A percentile compares a stretch with the other conserved stretches of the same genome.
phyloP scores from a whole-genome alignment of 2,113 vertebrate genomes.

The Gymnocephalus cernua region DNA sequence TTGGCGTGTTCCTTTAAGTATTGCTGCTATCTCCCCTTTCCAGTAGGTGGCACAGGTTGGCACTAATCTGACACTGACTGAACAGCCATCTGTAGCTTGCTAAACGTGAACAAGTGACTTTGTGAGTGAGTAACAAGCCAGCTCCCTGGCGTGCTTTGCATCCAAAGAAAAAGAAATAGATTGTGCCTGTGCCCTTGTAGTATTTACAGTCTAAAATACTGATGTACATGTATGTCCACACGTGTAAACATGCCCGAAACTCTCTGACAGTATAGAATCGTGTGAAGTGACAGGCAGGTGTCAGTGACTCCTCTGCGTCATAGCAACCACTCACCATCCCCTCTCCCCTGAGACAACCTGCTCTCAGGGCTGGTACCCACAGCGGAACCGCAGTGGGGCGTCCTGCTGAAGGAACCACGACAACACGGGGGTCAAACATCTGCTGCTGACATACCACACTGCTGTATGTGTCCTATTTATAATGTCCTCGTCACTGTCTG shows the following conservation, averaged over 20 bases:
- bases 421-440: conserved; percentile 75
- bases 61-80: background rate
- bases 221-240: conserved; percentile 46
- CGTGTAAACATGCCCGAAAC: conserved; percentile 76
- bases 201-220: conserved; percentile 3
- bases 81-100: conserved; percentile 12
- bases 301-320: conserved; percentile 59
- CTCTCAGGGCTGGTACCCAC: conserved; percentile 85
- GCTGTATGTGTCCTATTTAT: background rate
- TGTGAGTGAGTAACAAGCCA: conserved; percentile 45
- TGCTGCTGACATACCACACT: conserved; percentile 12
- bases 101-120: conserved; percentile 21
- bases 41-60: conserved; percentile 16
- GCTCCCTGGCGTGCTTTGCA: conserved; percentile 12
- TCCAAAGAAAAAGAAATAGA: background rate
- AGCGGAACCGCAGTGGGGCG: conserved; percentile 83
- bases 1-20: too few relatives aligned
- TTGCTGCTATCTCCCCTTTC: background rate
- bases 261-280: conserved; percentile 45
- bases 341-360: conserved; percentile 68
- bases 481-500: background rate
- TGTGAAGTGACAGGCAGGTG: conserved; percentile 74
- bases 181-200: background rate
- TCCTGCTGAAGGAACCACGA: conserved; percentile 84
- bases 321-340: conserved; percentile 79